Evolutionary conservation across 2,797 vertebrate species (phyloP).

Genomic region (Allobates femoralis): DNA sequence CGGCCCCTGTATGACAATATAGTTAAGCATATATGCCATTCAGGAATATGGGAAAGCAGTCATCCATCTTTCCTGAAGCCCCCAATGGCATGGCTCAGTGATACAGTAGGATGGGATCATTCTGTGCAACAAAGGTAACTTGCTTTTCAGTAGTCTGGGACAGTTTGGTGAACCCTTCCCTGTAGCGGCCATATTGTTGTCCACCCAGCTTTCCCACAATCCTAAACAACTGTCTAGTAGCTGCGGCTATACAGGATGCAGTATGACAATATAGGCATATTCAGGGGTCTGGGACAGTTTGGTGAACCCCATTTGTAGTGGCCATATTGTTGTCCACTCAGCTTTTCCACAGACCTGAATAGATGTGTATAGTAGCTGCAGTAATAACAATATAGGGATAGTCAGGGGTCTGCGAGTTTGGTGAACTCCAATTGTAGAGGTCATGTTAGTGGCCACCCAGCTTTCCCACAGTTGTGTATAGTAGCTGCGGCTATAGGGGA

Average conservation of each 20-base stretch:
- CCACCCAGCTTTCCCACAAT: too few relatives aligned
- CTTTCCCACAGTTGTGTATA: too few relatives aligned
- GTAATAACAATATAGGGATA: background rate
- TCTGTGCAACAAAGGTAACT: too few relatives aligned
- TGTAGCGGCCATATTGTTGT: too few relatives aligned
- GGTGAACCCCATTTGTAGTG: background rate
- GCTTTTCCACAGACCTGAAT: background rate
- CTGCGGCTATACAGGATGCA: background rate
- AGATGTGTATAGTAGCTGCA: background rate
- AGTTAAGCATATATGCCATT: background rate
- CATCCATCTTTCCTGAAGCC: background rate
- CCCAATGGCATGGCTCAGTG: too few relatives aligned
- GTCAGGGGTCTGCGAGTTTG: background rate
- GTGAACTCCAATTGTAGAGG: background rate
- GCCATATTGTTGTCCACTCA: background rate
- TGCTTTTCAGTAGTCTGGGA: background rate
- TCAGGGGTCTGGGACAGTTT: background rate
- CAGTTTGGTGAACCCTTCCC: background rate
- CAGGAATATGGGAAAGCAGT: background rate
- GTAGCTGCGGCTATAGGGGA: background rate
- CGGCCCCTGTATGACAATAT: background rate
- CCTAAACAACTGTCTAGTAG: too few relatives aligned
- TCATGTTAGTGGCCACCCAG: too few relatives aligned
- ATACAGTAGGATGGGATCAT: too few relatives aligned
- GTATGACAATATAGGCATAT: too few relatives aligned